Percentiles rank a stretch among this genome's conserved stretches.
Conservation (phyloP, 2,888 invertebrate species). For the Onchidella celtica region DNA sequence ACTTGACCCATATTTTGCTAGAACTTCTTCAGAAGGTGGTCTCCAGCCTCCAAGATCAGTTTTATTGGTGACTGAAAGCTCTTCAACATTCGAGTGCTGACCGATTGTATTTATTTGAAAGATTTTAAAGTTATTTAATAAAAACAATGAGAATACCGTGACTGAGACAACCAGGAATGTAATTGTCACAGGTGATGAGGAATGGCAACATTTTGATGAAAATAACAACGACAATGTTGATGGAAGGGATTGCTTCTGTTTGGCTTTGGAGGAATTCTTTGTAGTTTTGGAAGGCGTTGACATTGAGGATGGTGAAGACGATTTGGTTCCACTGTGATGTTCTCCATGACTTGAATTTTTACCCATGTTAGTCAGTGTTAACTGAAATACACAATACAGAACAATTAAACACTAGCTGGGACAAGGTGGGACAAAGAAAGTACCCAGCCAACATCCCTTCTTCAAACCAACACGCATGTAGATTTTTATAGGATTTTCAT, state of each 20-base stretch:
- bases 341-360: background rate
- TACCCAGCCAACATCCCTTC: too few relatives aligned
- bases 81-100: background rate
- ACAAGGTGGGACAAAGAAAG: too few relatives aligned
- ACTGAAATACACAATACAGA: too few relatives aligned
- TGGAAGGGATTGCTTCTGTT: background rate
- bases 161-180: background rate
- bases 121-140: background rate
- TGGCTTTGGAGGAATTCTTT: background rate
- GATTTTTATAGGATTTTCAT: too few relatives aligned
- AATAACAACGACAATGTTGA: background rate
- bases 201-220: background rate
- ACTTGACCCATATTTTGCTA: slow-evolving; percentile 54
- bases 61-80: background rate
- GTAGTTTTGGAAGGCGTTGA: background rate
- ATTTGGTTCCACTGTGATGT: background rate
- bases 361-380: too few relatives aligned
- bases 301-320: background rate
- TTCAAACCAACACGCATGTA: too few relatives aligned
- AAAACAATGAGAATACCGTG: background rate
- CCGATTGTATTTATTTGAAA: background rate
- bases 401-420: too few relatives aligned
- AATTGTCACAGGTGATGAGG: background rate
- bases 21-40: slow-evolving; percentile 56
- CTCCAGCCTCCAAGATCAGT: slow-evolving; percentile 62